Base-by-base conservation (phyloP, 2,797 vertebrate species). In the Rhabdomys pumilio region DNA sequence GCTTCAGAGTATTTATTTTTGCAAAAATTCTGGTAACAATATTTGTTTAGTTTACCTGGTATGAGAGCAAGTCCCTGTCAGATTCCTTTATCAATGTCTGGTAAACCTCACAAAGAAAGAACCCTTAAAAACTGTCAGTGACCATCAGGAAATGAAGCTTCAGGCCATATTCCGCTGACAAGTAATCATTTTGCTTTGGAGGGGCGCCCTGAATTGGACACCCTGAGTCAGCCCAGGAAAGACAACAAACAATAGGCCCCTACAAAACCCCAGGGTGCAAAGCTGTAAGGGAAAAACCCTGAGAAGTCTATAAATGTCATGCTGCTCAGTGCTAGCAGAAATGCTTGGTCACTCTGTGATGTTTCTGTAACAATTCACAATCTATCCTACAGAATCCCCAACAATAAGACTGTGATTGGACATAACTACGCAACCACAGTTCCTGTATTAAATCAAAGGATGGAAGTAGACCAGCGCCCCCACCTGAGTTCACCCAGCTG, bases 341-440 rank as follows among this genome's bases (percentile, higher is more conserved):
- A 89, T 20, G 26, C 34, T 83, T 47, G 29, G 69, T 3, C 55
- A 59, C 41, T 88, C 83, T 79, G 26, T 77, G n/a, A 89, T 47
- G 59, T 81, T 76, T 57, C 61, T 83, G 13, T 73, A 76, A 76
- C 26, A 47, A 93, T 89, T 75, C 82, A 76, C 19, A 83, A 85
- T 63, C 41, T 89, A 80, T 92, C n/a, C 65, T 85, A 72, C 13
- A 93, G 38, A 89, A 89, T 41, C 24, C 34, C 55, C 63, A 94
- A 61, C 24, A 91, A 93, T 57, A 92, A 73, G 38, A 90, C 4
- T 53, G 14, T 50, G 29, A 82, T 89, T 41, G 73, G 9, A n/a
- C 31, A 81, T n/a, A 88, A 89, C 29, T 31, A 84, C 8, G 4
- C 3, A 13, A 22, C 20, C 82, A 87, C 20, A 73, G 79, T 31